Percentiles rank a stretch among this genome's conserved stretches.
These are phyloP conservation scores for Anoplophora glabripennis DNA, from an alignment of 1,140 invertebrate genomes.

Conservation along the genomic window DNA sequence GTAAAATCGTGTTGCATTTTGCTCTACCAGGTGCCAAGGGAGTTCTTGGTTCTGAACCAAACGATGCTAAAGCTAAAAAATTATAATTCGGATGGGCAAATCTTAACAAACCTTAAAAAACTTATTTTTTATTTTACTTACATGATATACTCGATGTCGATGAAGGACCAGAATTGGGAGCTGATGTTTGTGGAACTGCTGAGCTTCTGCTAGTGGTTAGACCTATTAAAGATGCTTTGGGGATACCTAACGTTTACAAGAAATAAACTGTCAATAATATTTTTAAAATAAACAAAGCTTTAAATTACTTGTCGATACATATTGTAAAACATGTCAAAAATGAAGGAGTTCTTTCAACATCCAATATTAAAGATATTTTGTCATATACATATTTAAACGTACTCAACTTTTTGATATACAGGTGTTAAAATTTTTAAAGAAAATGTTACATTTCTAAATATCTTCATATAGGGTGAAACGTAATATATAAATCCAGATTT, in stretches of 20 bases:
- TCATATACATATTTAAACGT: too few species aligned
- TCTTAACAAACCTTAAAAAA: too few species aligned
- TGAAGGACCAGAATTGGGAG: slow-evolving; percentile 61
- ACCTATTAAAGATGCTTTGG: slow-evolving; percentile 74
- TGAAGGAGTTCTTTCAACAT: too few species aligned
- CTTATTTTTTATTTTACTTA: slow-evolving; percentile 49
- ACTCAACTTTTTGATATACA: too few species aligned
- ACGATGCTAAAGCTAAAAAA: slow-evolving; percentile 48
- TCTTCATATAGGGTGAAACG: too few species aligned
- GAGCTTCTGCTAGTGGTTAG: slow-evolving; percentile 65
- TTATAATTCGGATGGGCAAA: too few species aligned
- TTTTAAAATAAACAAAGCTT: background rate
- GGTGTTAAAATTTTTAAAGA: too few species aligned
- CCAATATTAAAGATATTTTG: too few species aligned
- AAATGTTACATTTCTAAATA: too few species aligned
- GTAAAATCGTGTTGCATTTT: slow-evolving; percentile 87
- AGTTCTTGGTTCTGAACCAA: slow-evolving; percentile 29
- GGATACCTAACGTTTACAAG: slow-evolving; percentile 59
- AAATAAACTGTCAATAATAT: background rate
- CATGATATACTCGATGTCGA: slow-evolving; percentile 65
- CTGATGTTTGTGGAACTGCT: slow-evolving; percentile 33
- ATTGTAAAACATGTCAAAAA: too few species aligned
- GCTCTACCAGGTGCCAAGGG: slow-evolving; percentile 74
- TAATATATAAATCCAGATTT: too few species aligned
- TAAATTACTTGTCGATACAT: too few species aligned